phyloP scores from a whole-genome alignment of 2,888 invertebrate genomes.

The Microctonus aethiopoides region DNA sequence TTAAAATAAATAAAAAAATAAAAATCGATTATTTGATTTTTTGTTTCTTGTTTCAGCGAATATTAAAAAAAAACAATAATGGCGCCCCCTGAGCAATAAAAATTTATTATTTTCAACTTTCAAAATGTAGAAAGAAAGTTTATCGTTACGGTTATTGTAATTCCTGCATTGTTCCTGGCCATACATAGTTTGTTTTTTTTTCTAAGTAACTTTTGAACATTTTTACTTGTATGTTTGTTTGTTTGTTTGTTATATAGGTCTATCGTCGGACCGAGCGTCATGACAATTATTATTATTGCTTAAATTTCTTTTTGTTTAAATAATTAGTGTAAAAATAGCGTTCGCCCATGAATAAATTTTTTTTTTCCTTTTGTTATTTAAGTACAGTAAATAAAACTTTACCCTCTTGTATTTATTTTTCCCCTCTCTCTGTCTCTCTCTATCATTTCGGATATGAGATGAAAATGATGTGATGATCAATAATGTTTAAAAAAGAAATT shows the following conservation, averaged over 20 bases:
- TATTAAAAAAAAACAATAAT: not conserved
- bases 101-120: constrained; percentile 20
- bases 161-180: constrained; percentile 27
- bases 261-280: constrained; percentile 22
- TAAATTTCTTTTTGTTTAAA: not conserved
- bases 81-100: constrained; percentile 47
- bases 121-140: constrained; percentile 12
- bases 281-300: constrained; percentile 21
- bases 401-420: no score
- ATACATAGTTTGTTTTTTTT: constrained; percentile 8
- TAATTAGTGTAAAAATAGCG: not conserved
- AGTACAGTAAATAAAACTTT: constrained; percentile 25
- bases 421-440: no score
- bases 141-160: constrained; percentile 12
- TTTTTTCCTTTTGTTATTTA: not conserved
- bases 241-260: not conserved
- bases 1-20: constrained; percentile 8
- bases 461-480: constrained; percentile 20
- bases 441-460: constrained; percentile 14
- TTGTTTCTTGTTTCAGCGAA: no score
- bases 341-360: not conserved
- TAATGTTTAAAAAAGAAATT: not conserved
- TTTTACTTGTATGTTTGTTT: no score
- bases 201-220: not conserved
- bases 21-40: not conserved